These are phyloP conservation scores for Lycocorax pyrrhopterus DNA, from an alignment of 2,113 vertebrate species.

Conservation along the genomic window DNA sequence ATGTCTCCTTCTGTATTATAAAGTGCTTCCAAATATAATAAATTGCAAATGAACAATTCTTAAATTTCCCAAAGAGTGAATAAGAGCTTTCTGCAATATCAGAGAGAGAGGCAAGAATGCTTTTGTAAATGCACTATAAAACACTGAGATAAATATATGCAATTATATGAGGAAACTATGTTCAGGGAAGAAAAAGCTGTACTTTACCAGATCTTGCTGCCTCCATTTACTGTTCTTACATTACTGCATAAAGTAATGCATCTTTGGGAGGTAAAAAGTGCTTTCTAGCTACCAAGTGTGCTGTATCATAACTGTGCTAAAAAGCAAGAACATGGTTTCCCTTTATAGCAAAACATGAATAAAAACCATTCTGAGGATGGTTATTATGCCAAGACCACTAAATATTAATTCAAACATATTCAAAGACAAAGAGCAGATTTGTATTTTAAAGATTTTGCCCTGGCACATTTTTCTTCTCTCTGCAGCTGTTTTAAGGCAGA, in stretches of 20 bases:
- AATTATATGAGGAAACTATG: background rate
- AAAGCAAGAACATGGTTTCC: background rate
- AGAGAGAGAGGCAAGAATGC: background rate
- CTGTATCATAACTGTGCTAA: background rate
- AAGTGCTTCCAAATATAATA: slow-evolving; percentile 10
- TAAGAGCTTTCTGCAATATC: background rate
- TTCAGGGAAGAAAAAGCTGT: background rate
- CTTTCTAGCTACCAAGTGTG: background rate
- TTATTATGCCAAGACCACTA: background rate
- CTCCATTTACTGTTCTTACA: background rate
- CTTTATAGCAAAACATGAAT: background rate
- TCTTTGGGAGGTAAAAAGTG: background rate
- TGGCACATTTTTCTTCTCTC: background rate
- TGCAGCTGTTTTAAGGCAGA: background rate
- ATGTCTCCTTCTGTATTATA: background rate
- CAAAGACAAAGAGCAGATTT: background rate
- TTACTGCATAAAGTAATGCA: background rate
- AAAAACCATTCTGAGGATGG: background rate
- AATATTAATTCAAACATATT: background rate
- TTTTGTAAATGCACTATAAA: slow-evolving; percentile 11
- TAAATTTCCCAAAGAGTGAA: slow-evolving; percentile 2
- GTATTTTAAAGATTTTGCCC: background rate
- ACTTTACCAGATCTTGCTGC: background rate
- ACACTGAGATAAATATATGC: slow-evolving; percentile 41
- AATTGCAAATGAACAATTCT: slow-evolving; percentile 30